Evolutionary conservation across 1,140 invertebrate genomes (phyloP).

Genomic region (Heliconius melpomene): DNA sequence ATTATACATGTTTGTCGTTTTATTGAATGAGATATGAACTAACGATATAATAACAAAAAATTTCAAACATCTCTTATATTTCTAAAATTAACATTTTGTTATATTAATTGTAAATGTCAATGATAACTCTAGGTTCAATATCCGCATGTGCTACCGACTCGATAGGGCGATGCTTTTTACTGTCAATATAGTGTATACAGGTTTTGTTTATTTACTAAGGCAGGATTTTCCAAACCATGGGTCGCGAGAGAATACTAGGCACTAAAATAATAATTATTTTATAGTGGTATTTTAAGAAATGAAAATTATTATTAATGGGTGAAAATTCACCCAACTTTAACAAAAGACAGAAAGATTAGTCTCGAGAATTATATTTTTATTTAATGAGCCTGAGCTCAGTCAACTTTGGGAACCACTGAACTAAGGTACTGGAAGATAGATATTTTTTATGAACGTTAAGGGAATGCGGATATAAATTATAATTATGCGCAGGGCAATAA

Average conservation of each 20-base stretch:
- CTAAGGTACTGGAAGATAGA: background rate
- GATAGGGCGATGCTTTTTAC: background rate
- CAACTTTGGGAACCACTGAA: background rate
- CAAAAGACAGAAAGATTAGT: no score
- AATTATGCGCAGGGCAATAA: background rate
- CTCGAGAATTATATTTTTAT: no score
- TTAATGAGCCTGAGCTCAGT: no score
- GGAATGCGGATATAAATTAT: background rate
- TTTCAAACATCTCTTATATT: no score
- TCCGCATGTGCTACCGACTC: background rate
- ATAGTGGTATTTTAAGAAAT: no score
- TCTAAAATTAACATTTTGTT: background rate
- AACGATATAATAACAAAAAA: no score
- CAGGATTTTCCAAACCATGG: background rate
- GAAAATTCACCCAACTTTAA: no score
- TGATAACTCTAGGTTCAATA: background rate
- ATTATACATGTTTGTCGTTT: no score
- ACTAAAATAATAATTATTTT: background rate
- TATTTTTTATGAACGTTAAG: background rate
- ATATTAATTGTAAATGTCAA: background rate
- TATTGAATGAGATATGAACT: no score
- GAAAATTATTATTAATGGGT: no score
- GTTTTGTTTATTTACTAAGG: background rate
- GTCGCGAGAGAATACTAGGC: background rate
- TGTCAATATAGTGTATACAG: background rate